Conservation (phyloP, 1,140 invertebrate genomes). For the Eumaeus atala region DNA sequence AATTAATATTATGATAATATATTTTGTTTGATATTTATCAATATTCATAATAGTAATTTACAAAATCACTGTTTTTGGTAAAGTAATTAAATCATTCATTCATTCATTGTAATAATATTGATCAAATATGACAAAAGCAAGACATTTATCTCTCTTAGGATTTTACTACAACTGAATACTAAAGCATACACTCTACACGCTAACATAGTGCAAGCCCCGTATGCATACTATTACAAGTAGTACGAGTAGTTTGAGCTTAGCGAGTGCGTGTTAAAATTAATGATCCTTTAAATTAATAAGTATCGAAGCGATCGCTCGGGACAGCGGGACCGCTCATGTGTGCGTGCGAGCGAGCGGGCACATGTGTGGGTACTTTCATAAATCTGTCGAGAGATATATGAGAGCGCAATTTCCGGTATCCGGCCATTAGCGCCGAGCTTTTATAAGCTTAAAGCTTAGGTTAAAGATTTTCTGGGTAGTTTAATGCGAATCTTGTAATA, state of each 20-base stretch:
- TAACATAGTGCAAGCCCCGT: no score
- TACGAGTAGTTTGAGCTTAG: conserved; percentile 34
- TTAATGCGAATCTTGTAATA: conserved; percentile 75
- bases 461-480: conserved; percentile 77
- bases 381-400: conserved; percentile 90
- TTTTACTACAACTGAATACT: no score
- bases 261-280: conserved; percentile 46
- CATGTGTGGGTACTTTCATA: conserved; percentile 84
- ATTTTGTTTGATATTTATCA: no score
- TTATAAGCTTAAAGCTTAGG: conserved; percentile 77
- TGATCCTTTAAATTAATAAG: conserved; percentile 64
- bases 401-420: conserved; percentile 90
- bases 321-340: conserved; percentile 35
- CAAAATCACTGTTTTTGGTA: no score
- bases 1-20: no score
- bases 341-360: conserved; percentile 44
- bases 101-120: no score
- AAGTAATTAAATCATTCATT: no score
- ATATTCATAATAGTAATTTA: no score
- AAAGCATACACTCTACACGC: no score
- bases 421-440: conserved; percentile 84
- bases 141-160: no score
- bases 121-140: no score
- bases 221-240: background rate
- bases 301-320: conserved; percentile 48